Percentiles rank a stretch among this genome's conserved stretches.
Evolutionary conservation across 2,888 invertebrate genomes (phyloP).

Genomic region (Orthosia cruda): DNA sequence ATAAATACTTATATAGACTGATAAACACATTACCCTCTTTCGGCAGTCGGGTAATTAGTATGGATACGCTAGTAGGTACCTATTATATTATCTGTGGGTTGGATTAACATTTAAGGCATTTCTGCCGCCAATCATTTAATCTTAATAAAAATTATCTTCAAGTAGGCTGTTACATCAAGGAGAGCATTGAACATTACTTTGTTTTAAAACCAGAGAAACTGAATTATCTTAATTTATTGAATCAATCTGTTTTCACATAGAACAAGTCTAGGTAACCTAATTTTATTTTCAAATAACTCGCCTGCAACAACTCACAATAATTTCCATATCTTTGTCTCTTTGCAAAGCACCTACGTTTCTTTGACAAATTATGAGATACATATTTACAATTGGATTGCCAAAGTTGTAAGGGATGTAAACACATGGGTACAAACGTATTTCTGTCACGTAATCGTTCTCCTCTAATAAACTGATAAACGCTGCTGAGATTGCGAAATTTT

Average conservation of each 20-base stretch:
- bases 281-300: neutral
- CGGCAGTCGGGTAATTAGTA: too few relatives aligned
- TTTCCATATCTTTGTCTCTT: slow-evolving; percentile 22
- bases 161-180: too few relatives aligned
- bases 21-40: too few relatives aligned
- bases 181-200: neutral
- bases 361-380: slow-evolving; percentile 53
- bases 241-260: neutral
- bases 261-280: neutral
- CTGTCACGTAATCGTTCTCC: slow-evolving; percentile 53
- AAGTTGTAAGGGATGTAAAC: slow-evolving; percentile 35
- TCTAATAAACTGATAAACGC: slow-evolving; percentile 67
- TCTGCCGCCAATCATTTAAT: too few relatives aligned
- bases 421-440: slow-evolving; percentile 45
- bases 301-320: slow-evolving; percentile 1
- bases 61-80: too few relatives aligned
- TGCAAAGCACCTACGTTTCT: slow-evolving; percentile 12
- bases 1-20: too few relatives aligned
- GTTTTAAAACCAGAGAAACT: neutral
- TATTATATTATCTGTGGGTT: neutral
- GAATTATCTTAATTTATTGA: neutral
- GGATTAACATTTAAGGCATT: too few relatives aligned
- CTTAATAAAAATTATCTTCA: too few relatives aligned
- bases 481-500: slow-evolving; percentile 60
- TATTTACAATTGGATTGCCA: slow-evolving; percentile 53